phyloP scores from a whole-genome alignment of 2,888 invertebrate genomes.

The Cephus spinipes region DNA sequence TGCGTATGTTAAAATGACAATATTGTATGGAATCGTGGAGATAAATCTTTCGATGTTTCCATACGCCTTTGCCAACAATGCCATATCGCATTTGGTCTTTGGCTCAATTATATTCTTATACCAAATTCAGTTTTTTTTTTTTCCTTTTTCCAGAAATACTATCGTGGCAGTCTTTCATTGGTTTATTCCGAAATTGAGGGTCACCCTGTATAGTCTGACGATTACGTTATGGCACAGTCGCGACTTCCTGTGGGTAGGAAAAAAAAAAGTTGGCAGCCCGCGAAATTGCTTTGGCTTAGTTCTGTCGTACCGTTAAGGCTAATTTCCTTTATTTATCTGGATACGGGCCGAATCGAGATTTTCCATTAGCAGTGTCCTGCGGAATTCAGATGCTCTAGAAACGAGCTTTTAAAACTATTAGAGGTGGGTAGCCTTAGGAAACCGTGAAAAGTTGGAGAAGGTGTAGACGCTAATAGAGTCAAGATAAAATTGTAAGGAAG shows the following conservation, averaged over 20 bases:
- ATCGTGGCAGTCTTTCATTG: background rate
- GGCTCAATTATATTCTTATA: background rate
- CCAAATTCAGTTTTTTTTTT: background rate
- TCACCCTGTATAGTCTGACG: background rate
- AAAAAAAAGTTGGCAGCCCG: conserved; percentile 16
- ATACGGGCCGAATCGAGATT: background rate
- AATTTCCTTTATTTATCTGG: conserved; percentile 11
- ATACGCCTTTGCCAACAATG: background rate
- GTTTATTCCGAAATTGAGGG: background rate
- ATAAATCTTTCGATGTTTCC: background rate
- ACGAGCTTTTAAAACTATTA: background rate
- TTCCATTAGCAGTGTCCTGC: background rate
- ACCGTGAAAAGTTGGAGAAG: background rate
- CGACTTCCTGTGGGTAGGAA: background rate
- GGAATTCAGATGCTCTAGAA: background rate
- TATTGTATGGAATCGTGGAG: background rate
- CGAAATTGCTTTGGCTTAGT: conserved; percentile 8
- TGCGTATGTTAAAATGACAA: background rate
- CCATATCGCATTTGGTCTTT: background rate
- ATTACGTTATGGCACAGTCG: background rate
- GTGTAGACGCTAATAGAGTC: background rate
- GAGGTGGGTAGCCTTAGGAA: background rate
- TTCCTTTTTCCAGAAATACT: background rate
- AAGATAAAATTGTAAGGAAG: background rate
- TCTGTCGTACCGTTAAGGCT: background rate